Conservation (phyloP, 92 coral and sea anemone species). For the Actinernus sp. region DNA sequence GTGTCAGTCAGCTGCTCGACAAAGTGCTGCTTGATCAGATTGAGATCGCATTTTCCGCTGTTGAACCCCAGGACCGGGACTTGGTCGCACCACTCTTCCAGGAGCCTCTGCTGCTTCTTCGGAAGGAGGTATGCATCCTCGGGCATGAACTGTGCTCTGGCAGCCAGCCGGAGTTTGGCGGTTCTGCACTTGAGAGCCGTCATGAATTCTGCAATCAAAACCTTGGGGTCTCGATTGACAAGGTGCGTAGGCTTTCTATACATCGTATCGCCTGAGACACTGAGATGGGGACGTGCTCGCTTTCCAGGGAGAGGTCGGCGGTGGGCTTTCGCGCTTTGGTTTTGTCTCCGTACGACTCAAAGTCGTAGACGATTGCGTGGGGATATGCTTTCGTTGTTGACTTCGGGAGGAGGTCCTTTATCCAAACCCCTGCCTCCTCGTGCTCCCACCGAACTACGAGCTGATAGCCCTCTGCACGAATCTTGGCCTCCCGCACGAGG, state of each 20-base stretch:
- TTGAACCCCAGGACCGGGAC: constrained; percentile 40
- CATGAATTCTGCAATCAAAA: constrained; percentile 4
- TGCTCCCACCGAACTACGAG: too few relatives aligned
- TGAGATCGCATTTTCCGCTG: constrained; percentile 34
- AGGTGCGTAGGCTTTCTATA: too few relatives aligned
- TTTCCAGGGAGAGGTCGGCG: neutral
- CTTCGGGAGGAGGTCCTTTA: neutral
- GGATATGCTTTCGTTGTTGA: neutral
- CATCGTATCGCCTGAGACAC: too few relatives aligned
- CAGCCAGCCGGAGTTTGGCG: too few relatives aligned
- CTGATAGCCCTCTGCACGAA: too few relatives aligned
- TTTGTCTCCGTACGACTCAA: neutral
- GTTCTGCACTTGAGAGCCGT: constrained; percentile 2
- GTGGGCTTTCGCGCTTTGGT: neutral
- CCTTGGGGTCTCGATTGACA: neutral
- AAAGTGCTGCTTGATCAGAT: constrained; percentile 21
- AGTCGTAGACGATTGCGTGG: constrained; percentile 3
- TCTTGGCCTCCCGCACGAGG: too few relatives aligned
- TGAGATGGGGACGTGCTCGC: constrained; percentile 1
- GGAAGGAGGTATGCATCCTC: neutral
- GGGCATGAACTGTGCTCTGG: neutral
- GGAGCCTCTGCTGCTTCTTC: neutral
- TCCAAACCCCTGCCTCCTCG: neutral
- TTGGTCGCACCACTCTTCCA: constrained; percentile 30
- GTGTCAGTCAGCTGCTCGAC: too few relatives aligned